Conservation (phyloP, 2,888 invertebrate species). For the Nephrotoma guestfalica region DNA sequence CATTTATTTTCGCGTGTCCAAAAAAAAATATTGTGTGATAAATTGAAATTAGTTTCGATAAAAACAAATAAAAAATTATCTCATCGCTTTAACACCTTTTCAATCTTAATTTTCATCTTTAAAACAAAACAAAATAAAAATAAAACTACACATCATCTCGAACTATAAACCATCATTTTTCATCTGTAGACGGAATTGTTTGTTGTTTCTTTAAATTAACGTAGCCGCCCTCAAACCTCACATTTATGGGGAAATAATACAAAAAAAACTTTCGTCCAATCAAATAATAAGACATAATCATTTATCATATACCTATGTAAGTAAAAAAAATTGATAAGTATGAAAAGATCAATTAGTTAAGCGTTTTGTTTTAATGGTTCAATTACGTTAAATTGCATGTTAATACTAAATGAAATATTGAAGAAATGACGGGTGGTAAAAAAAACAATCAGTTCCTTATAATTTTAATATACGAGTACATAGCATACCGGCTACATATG, state of each 20-base stretch:
- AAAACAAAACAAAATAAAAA: neutral
- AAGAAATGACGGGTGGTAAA: neutral
- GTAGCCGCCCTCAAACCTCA: neutral
- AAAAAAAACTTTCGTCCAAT: neutral
- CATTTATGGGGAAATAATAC: neutral
- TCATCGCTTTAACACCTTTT: neutral
- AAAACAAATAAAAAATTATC: neutral
- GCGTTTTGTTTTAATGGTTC: neutral
- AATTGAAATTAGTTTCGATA: neutral
- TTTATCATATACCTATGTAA: neutral
- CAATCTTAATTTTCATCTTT: neutral
- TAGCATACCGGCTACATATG: neutral
- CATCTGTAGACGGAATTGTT: neutral
- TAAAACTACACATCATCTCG: neutral
- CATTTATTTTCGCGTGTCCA: neutral
- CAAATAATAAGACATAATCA: neutral
- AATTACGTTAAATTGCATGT: neutral
- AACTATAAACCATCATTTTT: neutral
- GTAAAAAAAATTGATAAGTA: neutral
- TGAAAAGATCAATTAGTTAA: neutral
- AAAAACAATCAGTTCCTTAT: neutral
- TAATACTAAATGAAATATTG: neutral
- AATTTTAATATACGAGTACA: neutral
- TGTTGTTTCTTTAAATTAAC: neutral
- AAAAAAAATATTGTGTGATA: neutral